phyloP scores from a whole-genome alignment of 2,113 vertebrate genomes.

The Cyrtonyx montezumae region DNA sequence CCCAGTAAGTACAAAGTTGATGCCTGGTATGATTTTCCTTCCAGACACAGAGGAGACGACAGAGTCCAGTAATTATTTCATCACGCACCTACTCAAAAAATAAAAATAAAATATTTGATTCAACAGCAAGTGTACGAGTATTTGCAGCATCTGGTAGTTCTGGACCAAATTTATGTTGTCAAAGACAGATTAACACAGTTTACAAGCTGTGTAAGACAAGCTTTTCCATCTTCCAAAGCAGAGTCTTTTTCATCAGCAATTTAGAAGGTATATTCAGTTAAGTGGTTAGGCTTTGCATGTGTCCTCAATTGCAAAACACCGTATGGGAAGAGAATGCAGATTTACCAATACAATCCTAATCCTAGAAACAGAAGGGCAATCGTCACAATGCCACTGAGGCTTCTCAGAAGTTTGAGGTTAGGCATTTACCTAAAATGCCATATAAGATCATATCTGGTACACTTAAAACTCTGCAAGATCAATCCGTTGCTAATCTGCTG shows the following conservation, averaged over 20 bases:
- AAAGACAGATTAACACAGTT: neutral
- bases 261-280: neutral
- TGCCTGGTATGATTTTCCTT: neutral
- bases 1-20: neutral
- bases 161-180: neutral
- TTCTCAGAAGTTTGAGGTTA: neutral
- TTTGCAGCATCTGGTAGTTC: neutral
- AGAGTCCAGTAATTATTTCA: neutral
- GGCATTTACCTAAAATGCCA: constrained; percentile 27
- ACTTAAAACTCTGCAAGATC: neutral
- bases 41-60: neutral
- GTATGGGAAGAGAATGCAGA: neutral
- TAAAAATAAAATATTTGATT: neutral
- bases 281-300: neutral
- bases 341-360: neutral
- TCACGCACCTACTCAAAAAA: neutral
- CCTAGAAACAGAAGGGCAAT: constrained; percentile 19
- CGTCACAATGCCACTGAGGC: neutral
- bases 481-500: neutral
- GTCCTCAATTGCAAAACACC: neutral
- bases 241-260: neutral
- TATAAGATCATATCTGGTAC: constrained; percentile 8
- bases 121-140: neutral
- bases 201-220: neutral
- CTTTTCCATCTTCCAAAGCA: neutral